These are phyloP conservation scores for Drosophila siamana DNA, from an alignment of 2,888 invertebrate genomes.

Conservation along the genomic window DNA sequence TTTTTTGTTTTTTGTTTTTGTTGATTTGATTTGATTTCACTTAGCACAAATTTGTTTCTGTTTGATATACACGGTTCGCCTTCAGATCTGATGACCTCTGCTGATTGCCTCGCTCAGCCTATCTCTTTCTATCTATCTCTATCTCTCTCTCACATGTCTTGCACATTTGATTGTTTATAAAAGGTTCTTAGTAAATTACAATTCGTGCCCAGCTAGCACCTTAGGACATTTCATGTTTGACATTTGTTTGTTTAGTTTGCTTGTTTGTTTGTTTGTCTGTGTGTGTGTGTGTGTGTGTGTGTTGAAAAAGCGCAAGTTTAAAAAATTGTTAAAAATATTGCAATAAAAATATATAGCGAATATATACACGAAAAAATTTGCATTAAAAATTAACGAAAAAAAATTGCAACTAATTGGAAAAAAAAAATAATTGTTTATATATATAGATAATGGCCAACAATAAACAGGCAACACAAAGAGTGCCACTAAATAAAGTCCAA, in stretches of 20 bases:
- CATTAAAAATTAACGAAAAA: constrained; percentile 51
- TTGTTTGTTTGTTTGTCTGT: no score
- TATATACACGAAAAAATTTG: constrained; percentile 21
- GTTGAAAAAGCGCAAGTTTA: constrained; percentile 20
- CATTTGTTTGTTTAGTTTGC: constrained; percentile 5
- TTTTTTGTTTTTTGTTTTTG: constrained; percentile 3
- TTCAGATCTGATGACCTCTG: constrained; percentile 4
- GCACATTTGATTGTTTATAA: constrained; percentile 23
- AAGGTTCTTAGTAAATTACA: constrained; percentile 35
- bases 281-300: constrained; percentile 23
- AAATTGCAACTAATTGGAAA: constrained; percentile 49
- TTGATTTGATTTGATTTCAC: constrained; percentile 17
- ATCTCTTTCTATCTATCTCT: constrained; percentile 30
- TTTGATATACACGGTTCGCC: constrained; percentile 26
- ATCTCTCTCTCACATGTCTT: constrained; percentile 39
- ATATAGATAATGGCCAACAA: constrained; percentile 63
- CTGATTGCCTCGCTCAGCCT: constrained; percentile 26
- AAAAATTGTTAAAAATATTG: constrained; percentile 31
- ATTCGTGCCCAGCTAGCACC: constrained; percentile 52
- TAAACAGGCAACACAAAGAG: constrained; percentile 33
- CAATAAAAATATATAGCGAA: constrained; percentile 9
- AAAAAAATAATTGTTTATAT: constrained; percentile 10
- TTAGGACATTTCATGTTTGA: constrained; percentile 31
- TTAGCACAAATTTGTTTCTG: constrained; percentile 36
- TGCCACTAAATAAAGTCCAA: constrained; percentile 53